Conservation (phyloP, 2,888 invertebrate genomes). For the Oxycera nigricornis region DNA sequence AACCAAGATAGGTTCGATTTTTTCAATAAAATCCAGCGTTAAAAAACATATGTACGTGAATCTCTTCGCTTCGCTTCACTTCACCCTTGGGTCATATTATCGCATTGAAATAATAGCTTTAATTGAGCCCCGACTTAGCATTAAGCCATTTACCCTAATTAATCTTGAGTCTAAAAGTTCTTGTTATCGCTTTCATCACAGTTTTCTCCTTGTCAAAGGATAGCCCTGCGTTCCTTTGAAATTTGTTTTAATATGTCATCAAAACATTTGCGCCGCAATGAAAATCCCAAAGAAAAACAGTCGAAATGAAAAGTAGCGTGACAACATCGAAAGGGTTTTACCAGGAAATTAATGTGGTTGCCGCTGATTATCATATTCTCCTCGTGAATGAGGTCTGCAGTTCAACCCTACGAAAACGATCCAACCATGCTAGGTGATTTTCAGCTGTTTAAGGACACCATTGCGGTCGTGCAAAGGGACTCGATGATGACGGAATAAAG, state of each 20-base stretch:
- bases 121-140: no score
- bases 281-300: constrained; percentile 30
- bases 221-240: constrained; percentile 14
- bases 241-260: constrained; percentile 30
- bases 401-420: neutral
- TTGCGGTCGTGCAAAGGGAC: neutral
- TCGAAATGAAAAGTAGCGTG: constrained; percentile 31
- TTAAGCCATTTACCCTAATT: neutral
- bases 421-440: constrained; percentile 14
- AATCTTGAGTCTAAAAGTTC: constrained; percentile 10
- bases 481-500: neutral
- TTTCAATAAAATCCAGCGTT: no score
- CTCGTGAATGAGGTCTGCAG: neutral
- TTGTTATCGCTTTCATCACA: constrained; percentile 6
- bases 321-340: constrained; percentile 36
- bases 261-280: constrained; percentile 22
- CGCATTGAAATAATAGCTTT: no score
- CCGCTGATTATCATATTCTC: constrained; percentile 23
- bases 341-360: constrained; percentile 18
- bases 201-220: neutral
- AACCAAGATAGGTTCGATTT: no score
- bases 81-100: no score
- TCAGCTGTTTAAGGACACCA: constrained; percentile 10
- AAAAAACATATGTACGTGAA: no score
- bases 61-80: no score